Evolutionary conservation across 2,888 invertebrate genomes (phyloP).

Genomic region (Embidobia sp.): DNA sequence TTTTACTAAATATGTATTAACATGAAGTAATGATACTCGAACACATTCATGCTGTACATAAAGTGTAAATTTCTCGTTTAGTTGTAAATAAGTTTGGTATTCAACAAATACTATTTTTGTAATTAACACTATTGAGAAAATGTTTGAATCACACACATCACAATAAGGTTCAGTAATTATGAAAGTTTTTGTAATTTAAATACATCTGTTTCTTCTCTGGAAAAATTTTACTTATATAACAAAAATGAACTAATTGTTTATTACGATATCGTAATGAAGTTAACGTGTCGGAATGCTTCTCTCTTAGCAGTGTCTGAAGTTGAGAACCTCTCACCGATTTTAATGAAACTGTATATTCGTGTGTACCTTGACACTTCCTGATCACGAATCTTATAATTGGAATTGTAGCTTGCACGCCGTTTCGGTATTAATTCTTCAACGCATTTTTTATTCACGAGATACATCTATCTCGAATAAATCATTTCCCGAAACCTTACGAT

Average conservation of each 20-base stretch:
- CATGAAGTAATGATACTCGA: too few relatives aligned
- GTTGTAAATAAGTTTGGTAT: too few relatives aligned
- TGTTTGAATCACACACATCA: too few relatives aligned
- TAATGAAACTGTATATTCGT: conserved; percentile 47
- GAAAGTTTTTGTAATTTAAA: conserved; percentile 10
- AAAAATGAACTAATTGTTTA: conserved; percentile 39
- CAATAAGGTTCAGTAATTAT: conserved; percentile 5
- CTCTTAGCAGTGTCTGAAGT: conserved; percentile 28
- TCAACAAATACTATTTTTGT: too few relatives aligned
- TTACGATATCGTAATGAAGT: conserved; percentile 52
- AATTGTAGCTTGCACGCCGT: conserved; percentile 15
- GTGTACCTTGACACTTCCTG: conserved; percentile 46
- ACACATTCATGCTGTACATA: too few relatives aligned
- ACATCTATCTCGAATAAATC: conserved; percentile 1
- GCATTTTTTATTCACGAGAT: conserved; percentile 7
- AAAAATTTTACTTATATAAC: conserved; percentile 49
- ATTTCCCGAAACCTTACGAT: conserved; percentile 6
- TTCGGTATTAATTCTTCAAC: conserved; percentile 12
- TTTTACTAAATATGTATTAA: too few relatives aligned
- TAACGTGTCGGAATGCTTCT: conserved; percentile 38
- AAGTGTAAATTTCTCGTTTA: too few relatives aligned
- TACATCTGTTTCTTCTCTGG: conserved; percentile 5
- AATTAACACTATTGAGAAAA: too few relatives aligned
- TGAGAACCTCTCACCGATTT: conserved; percentile 45
- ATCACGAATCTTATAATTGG: conserved; percentile 46